These are phyloP conservation scores for Oreochromis tanganicae DNA, from an alignment of 2,113 vertebrate species.

Conservation along the genomic window DNA sequence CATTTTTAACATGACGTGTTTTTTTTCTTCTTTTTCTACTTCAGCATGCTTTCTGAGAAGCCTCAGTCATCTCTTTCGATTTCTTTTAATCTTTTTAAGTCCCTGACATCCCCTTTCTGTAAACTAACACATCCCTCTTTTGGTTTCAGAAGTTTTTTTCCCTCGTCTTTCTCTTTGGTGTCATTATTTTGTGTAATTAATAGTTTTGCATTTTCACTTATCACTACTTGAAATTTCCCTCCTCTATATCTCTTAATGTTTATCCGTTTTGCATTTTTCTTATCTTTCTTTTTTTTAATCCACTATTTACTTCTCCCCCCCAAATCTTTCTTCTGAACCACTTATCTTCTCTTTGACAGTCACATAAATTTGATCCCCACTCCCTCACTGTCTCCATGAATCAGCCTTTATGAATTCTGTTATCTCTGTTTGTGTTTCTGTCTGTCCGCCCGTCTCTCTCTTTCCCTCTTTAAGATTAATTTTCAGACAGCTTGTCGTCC, in stretches of 20 bases:
- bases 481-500: slow-evolving; percentile 30
- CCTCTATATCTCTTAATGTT: not conserved
- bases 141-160: not conserved
- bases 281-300: slow-evolving; percentile 15
- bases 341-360: slow-evolving; percentile 59
- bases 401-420: slow-evolving; percentile 46
- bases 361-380: slow-evolving; percentile 44
- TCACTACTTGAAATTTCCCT: not conserved
- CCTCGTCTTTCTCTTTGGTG: not conserved
- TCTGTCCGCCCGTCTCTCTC: slow-evolving; percentile 35
- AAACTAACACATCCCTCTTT: not conserved
- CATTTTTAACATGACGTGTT: slow-evolving; percentile 62
- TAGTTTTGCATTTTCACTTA: not conserved
- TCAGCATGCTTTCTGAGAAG: slow-evolving; percentile 21
- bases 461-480: slow-evolving; percentile 33
- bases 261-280: slow-evolving; percentile 20
- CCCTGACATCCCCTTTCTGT: not conserved
- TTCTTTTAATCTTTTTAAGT: not conserved
- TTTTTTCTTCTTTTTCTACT: not conserved
- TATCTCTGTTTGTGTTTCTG: slow-evolving; percentile 46
- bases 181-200: not conserved
- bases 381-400: slow-evolving; percentile 57
- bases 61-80: not conserved
- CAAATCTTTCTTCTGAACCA: slow-evolving; percentile 36
- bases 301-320: slow-evolving; percentile 20